Evolutionary conservation across 2,113 vertebrate genomes (phyloP).

Genomic region (Lanius collurio): DNA sequence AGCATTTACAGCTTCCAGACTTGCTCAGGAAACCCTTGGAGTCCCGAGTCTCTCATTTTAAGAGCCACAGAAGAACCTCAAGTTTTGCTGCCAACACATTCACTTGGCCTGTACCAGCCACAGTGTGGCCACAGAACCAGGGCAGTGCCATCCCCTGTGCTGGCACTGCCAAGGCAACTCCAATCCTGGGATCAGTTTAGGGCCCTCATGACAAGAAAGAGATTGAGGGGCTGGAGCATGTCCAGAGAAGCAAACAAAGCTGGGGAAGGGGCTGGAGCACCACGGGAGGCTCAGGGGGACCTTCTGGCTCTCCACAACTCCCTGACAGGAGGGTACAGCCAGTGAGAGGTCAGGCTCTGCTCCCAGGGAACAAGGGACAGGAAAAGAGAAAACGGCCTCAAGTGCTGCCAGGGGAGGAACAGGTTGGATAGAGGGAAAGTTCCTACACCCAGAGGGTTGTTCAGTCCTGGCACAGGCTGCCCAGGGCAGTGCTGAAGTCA

Average conservation of each 20-base stretch:
- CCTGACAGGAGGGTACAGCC: background rate
- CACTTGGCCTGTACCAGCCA: background rate
- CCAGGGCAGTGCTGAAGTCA: background rate
- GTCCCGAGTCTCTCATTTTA: background rate
- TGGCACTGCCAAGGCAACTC: background rate
- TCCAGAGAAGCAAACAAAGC: background rate
- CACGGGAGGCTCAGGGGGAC: background rate
- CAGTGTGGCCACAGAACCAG: background rate
- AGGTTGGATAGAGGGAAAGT: background rate
- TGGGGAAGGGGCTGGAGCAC: background rate
- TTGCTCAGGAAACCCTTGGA: background rate
- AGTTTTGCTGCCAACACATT: background rate
- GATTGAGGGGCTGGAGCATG: background rate
- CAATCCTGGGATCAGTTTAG: background rate
- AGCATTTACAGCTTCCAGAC: background rate
- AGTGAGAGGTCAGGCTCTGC: background rate
- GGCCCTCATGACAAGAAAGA: background rate
- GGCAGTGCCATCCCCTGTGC: background rate
- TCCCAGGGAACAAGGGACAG: background rate
- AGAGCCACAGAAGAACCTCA: background rate
- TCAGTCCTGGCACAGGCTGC: background rate
- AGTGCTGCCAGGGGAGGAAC: background rate
- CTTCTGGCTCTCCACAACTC: background rate
- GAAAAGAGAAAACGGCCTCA: background rate
- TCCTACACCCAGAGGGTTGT: background rate